Evolutionary conservation across 2,797 vertebrate genomes (phyloP).

Genomic region (Sternotherus odoratus): DNA sequence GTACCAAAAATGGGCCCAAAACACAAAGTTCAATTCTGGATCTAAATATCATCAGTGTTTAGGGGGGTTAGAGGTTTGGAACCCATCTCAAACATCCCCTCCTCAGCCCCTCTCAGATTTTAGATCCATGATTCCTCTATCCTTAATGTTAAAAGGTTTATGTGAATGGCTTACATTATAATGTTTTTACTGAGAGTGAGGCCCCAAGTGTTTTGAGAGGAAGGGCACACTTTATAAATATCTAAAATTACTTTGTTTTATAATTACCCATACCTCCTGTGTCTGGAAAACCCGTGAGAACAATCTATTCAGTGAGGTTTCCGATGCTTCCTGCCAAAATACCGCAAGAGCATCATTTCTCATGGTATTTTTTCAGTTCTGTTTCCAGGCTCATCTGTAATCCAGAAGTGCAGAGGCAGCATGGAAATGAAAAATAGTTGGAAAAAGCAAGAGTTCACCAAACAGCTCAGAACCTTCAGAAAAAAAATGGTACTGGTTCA

Average conservation of each 20-base stretch:
- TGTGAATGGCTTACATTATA: not conserved
- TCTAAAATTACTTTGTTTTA: constrained; percentile 38
- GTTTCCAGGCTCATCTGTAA: constrained; percentile 71
- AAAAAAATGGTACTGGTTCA: constrained; percentile 54
- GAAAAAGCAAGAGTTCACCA: constrained; percentile 65
- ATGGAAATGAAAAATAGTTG: constrained; percentile 46
- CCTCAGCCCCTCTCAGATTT: not conserved
- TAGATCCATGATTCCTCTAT: not conserved
- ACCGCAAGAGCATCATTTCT: constrained; percentile 51
- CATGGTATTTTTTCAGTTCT: constrained; percentile 49
- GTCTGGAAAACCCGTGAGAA: constrained; percentile 48
- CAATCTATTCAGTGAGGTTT: constrained; percentile 57
- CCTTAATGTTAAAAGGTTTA: not conserved
- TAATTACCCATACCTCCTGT: constrained; percentile 25
- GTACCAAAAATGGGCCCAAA: not conserved
- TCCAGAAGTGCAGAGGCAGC: constrained; percentile 53
- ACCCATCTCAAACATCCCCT: not conserved
- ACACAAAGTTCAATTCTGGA: not conserved
- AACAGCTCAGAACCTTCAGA: constrained; percentile 54
- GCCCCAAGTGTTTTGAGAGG: constrained; percentile 20
- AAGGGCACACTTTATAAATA: constrained; percentile 32
- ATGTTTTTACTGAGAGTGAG: not conserved
- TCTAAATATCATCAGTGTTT: not conserved
- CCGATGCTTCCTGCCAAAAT: constrained; percentile 63
- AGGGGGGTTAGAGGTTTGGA: not conserved